Evolutionary conservation across 2,888 invertebrate species (phyloP).

Genomic region (Eubasilissa splendida): DNA sequence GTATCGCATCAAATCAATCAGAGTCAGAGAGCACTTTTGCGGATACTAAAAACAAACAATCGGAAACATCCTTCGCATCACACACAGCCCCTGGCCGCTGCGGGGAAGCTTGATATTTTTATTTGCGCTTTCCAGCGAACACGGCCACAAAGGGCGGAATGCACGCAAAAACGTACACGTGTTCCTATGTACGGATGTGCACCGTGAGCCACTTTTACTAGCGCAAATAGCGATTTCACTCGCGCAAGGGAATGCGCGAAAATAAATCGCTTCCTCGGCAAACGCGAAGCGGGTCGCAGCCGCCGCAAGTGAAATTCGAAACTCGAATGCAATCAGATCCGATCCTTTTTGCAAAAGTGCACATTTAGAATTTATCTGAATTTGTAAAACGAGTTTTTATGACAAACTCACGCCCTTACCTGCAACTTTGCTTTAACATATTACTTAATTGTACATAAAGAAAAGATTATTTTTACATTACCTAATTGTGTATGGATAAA

Average conservation of each 20-base stretch:
- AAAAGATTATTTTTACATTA: too few relatives aligned
- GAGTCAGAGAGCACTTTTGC: too few relatives aligned
- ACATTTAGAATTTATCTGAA: too few relatives aligned
- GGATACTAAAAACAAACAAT: neutral
- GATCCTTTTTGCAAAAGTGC: too few relatives aligned
- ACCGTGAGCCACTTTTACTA: neutral
- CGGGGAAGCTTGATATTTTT: constrained; percentile 5
- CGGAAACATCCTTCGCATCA: neutral
- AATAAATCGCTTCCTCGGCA: constrained; percentile 30
- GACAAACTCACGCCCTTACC: too few relatives aligned
- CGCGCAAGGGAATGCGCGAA: neutral
- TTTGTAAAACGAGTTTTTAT: too few relatives aligned
- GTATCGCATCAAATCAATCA: too few relatives aligned
- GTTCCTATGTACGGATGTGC: too few relatives aligned
- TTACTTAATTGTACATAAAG: too few relatives aligned
- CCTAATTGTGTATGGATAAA: too few relatives aligned
- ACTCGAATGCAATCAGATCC: too few relatives aligned
- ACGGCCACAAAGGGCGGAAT: neutral
- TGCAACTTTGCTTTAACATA: too few relatives aligned
- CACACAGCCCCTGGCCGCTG: neutral
- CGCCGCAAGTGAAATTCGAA: neutral
- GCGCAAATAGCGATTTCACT: neutral
- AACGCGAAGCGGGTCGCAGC: neutral
- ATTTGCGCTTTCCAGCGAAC: neutral
- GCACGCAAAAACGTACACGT: neutral